Evolutionary conservation across 2,797 vertebrate species (phyloP).

Genomic region (Mergus octosetaceus): DNA sequence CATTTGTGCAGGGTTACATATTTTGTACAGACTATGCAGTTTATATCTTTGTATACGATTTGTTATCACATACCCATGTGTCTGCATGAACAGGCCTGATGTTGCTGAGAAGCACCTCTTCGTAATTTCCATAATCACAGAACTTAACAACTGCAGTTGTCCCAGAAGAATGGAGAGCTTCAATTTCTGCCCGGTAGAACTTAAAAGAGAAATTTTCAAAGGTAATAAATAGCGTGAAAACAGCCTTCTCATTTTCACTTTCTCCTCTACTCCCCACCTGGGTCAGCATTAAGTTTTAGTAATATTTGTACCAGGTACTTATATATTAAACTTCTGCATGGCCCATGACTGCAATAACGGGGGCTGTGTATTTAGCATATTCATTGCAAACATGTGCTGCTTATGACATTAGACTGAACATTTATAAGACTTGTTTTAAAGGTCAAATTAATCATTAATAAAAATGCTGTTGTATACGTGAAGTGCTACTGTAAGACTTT

Average conservation of each 20-base stretch:
- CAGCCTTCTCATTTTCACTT: background rate
- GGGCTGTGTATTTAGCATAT: background rate
- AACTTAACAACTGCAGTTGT: slow-evolving; percentile 98
- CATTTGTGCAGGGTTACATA: slow-evolving; percentile 36
- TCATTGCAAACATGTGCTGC: background rate
- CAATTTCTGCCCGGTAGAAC: slow-evolving; percentile 96
- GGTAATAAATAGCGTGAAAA: background rate
- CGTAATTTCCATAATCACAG: slow-evolving; percentile 97
- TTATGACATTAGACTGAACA: background rate
- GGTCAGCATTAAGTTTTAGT: background rate
- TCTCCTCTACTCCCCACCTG: background rate
- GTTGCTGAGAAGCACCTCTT: slow-evolving; percentile 97
- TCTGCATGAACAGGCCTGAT: slow-evolving; percentile 90
- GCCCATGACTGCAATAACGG: background rate
- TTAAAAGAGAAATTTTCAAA: slow-evolving; percentile 68
- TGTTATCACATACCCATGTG: slow-evolving; percentile 86
- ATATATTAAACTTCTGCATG: background rate
- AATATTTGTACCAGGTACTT: background rate
- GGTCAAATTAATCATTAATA: background rate
- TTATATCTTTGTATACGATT: slow-evolving; percentile 72
- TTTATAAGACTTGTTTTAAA: background rate
- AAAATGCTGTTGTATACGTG: background rate
- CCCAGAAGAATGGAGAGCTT: slow-evolving; percentile 96
- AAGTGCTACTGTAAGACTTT: background rate
- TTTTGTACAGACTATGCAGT: slow-evolving; percentile 60